Evolutionary conservation across 2,113 vertebrate species (phyloP).

Genomic region (Struthidea cinerea): DNA sequence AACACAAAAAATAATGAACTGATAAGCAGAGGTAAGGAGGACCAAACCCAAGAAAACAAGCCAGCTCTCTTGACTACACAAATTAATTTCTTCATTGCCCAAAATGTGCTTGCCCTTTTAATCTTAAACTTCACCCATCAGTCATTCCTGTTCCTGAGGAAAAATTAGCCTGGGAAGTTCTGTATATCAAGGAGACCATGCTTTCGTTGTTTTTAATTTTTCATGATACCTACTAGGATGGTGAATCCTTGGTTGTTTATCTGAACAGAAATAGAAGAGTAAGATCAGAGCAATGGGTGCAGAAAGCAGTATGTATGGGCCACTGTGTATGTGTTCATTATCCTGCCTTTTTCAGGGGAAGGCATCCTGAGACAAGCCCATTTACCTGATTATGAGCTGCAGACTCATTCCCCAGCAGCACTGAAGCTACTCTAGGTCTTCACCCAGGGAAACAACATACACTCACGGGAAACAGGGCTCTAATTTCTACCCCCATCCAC

Average conservation of each 20-base stretch:
- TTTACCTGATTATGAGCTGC: neutral
- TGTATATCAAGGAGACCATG: neutral
- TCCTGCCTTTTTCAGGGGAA: neutral
- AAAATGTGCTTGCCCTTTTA: conserved; percentile 18
- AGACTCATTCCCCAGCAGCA: neutral
- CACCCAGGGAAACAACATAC: neutral
- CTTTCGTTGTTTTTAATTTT: neutral
- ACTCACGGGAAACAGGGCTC: neutral
- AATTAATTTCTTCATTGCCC: neutral
- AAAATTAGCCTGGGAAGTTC: neutral
- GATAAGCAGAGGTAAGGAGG: neutral
- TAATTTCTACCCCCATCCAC: neutral
- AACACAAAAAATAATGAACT: neutral
- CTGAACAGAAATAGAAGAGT: neutral
- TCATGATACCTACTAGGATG: neutral
- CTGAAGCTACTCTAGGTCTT: neutral
- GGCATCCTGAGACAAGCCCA: neutral
- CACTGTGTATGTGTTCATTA: neutral
- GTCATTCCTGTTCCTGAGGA: neutral
- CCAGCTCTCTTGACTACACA: neutral
- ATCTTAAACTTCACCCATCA: conserved; percentile 20
- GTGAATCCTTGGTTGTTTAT: neutral
- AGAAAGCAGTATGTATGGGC: neutral
- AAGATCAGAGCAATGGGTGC: neutral
- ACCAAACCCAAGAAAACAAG: neutral